A percentile compares a stretch with the other conserved stretches of the same genome.
Evolutionary conservation across 2,113 vertebrate genomes (phyloP).

Genomic region (Eptatretus burgeri): DNA sequence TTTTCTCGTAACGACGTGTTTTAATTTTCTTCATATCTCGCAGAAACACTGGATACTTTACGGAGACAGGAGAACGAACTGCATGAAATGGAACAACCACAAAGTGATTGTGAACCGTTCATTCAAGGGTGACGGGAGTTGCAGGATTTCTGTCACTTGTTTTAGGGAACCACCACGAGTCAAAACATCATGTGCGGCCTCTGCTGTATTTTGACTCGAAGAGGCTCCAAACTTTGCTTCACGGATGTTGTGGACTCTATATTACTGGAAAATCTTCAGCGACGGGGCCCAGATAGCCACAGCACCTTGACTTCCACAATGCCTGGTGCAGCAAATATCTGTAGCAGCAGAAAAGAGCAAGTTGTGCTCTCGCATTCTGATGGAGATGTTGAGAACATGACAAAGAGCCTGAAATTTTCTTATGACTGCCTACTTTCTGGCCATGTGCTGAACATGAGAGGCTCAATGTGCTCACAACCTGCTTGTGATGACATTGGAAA

Average conservation of each 20-base stretch:
- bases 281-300: constrained; percentile 34
- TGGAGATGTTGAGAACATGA: too few species aligned
- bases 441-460: constrained; percentile 59
- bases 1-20: background rate
- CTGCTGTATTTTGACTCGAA: constrained; percentile 30
- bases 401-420: background rate
- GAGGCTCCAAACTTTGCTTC: constrained; percentile 10
- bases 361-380: too few species aligned
- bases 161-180: constrained; percentile 14
- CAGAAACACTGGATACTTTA: constrained; percentile 44
- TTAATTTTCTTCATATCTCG: constrained; percentile 8
- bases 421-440: constrained; percentile 48
- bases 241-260: constrained; percentile 12
- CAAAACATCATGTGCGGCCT: constrained; percentile 49
- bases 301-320: constrained; percentile 17
- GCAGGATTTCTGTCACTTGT: background rate
- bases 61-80: constrained; percentile 41
- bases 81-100: constrained; percentile 19
- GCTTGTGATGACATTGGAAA: constrained; percentile 28
- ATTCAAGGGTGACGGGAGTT: background rate
- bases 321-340: background rate
- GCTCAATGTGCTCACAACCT: constrained; percentile 38
- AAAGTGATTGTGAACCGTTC: background rate
- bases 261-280: constrained; percentile 20
- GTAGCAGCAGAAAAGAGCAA: too few species aligned